Evolutionary conservation across 2,888 invertebrate genomes (phyloP), one percentile per base, ranked within the genome.

Genomic region (Alcis repandata): DNA sequence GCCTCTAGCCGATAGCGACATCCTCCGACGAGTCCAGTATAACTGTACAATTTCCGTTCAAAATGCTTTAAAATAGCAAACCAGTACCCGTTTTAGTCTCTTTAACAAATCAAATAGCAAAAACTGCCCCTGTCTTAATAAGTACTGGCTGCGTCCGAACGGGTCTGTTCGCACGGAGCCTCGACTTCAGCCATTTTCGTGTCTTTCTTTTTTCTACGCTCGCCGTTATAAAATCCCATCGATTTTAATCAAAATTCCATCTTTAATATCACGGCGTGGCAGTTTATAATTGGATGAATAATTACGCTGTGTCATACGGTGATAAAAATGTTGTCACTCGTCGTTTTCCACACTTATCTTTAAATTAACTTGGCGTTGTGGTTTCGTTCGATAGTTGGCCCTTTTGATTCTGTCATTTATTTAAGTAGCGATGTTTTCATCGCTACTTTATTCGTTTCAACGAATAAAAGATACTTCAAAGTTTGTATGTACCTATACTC

Each of bases 61-160:
- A 86, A 90, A 88, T 81, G 89, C 83, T 87, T 91, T 89, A 88
- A 90, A 92, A 92, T 92, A 92, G 91, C 90, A 87, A 92, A 91
- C 92, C 88, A 86, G 92, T 92, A 90, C 80, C 73, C 77, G 86
- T 89, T 90, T 89, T 90, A 89, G 84, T 84, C 86, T 89, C 87
- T 91, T 91, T 91, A 88, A 88, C 90, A 92, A 92, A 92, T 92
- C 90, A 92, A 92, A 92, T 90, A 90, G 90, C 89, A 92, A 92
- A 92, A 92, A 92, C 90, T 90, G 91, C 90, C 86, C 89, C 86
- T 84, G 91, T 89, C 91, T 92, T 91, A 92, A 92, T 92, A 91
- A 91, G 92, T 89, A 91, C 84, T 84, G 79, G 82, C 74, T 75
- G 79, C 85, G 86, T 87, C 82, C 83, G 82, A 89, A 87, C 91